phyloP scores from a whole-genome alignment of 2,797 vertebrate species.

The Microctenopoma steveboyesi region DNA sequence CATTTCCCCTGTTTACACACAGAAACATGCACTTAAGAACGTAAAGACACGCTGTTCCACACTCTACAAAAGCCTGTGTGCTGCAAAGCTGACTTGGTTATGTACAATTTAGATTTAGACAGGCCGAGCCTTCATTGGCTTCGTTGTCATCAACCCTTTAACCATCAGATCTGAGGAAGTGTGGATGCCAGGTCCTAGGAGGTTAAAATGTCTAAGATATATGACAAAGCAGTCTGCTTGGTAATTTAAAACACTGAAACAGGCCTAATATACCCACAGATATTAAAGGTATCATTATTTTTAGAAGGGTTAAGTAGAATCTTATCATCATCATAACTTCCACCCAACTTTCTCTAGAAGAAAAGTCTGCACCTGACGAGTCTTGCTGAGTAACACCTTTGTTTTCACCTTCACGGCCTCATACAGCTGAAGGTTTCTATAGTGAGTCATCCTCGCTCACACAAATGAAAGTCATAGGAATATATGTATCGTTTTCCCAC shows the following conservation, averaged over 20 bases:
- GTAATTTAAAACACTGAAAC: conserved; percentile 1
- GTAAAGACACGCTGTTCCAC: not conserved
- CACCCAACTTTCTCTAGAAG: not conserved
- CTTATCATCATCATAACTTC: conserved; percentile 6
- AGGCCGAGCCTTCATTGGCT: not conserved
- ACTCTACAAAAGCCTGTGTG: not conserved
- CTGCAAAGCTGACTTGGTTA: not conserved
- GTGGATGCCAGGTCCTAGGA: too few relatives aligned
- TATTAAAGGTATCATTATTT: conserved; percentile 7
- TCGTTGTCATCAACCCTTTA: not conserved
- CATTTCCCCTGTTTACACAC: conserved; percentile 90
- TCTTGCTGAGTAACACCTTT: conserved; percentile 8
- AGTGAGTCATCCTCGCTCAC: conserved; percentile 53
- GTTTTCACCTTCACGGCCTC: conserved; percentile 38
- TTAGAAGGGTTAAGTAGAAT: not conserved
- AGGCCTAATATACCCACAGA: not conserved
- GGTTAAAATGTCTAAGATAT: too few relatives aligned
- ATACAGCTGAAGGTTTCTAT: conserved; percentile 37
- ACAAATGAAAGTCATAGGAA: conserved; percentile 52
- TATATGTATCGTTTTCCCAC: conserved; percentile 62
- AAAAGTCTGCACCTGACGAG: conserved; percentile 1
- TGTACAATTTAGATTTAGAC: not conserved
- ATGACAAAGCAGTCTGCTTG: not conserved
- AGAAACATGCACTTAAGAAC: not conserved
- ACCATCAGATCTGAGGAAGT: too few relatives aligned